Percentiles rank a stretch among this genome's conserved stretches.
phyloP scores from a whole-genome alignment of 2,888 invertebrate species.

The Lochmaea capreae region DNA sequence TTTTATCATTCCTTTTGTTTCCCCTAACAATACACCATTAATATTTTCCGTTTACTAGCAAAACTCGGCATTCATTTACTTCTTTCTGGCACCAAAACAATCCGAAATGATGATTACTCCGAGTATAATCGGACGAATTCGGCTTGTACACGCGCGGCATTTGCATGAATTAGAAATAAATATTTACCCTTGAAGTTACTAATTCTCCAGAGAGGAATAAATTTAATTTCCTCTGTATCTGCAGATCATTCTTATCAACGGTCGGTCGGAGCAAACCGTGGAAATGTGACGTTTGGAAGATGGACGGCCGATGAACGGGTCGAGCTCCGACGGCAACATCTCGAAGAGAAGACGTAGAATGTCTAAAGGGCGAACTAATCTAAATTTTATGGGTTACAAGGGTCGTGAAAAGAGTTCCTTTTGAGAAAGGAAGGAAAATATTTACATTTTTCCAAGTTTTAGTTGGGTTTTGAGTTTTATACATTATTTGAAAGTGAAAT shows the following conservation, averaged over 20 bases:
- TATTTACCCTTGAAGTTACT: constrained; percentile 55
- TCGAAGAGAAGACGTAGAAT: constrained; percentile 1
- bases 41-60: constrained; percentile 8
- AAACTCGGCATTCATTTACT: constrained; percentile 28
- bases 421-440: background rate
- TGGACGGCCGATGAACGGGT: constrained; percentile 59
- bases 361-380: constrained; percentile 20
- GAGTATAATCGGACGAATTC: constrained; percentile 39
- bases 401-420: background rate
- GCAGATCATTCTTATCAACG: constrained; percentile 61
- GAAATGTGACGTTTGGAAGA: constrained; percentile 60
- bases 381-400: constrained; percentile 17
- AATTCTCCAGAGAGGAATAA: constrained; percentile 58
- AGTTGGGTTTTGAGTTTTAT: no score
- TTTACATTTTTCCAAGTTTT: no score
- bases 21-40: background rate
- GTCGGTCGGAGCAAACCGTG: constrained; percentile 48
- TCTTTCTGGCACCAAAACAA: constrained; percentile 26
- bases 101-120: constrained; percentile 32
- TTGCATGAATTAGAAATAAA: constrained; percentile 54
- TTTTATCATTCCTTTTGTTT: no score
- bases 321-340: constrained; percentile 30
- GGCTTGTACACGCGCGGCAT: constrained; percentile 38
- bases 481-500: no score
- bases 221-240: constrained; percentile 61